Conservation (phyloP, 2,113 vertebrate species). For the Microcebus ravelobensis region DNA sequence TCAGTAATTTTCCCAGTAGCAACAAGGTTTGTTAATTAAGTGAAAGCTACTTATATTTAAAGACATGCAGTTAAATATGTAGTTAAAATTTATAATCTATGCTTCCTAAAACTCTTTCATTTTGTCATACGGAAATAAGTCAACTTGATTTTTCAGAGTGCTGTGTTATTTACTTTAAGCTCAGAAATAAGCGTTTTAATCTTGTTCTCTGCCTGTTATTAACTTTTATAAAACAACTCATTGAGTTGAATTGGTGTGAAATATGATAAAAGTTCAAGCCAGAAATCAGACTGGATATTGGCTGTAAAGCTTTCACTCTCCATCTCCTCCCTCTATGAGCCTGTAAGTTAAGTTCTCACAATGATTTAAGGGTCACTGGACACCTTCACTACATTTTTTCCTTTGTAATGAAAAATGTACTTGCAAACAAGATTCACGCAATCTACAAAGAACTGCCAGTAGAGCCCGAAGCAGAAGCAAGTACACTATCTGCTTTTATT, state of each 20-base stretch:
- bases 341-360: neutral
- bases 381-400: neutral
- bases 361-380: neutral
- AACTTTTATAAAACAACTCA: neutral
- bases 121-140: neutral
- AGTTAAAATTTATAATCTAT: neutral
- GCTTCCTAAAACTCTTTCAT: neutral
- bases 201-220: neutral
- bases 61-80: neutral
- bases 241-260: neutral
- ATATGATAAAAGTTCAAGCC: neutral
- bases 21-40: neutral
- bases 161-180: neutral
- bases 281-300: neutral
- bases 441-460: neutral
- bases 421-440: neutral
- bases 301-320: neutral
- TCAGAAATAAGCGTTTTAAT: neutral
- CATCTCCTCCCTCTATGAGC: accelerated
- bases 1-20: neutral
- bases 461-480: neutral
- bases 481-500: conserved; percentile 36
- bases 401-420: conserved; percentile 39
- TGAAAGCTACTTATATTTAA: conserved; percentile 12
- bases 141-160: neutral